Evolutionary conservation across 2,113 vertebrate genomes (phyloP).

Genomic region (Etia nguti): DNA sequence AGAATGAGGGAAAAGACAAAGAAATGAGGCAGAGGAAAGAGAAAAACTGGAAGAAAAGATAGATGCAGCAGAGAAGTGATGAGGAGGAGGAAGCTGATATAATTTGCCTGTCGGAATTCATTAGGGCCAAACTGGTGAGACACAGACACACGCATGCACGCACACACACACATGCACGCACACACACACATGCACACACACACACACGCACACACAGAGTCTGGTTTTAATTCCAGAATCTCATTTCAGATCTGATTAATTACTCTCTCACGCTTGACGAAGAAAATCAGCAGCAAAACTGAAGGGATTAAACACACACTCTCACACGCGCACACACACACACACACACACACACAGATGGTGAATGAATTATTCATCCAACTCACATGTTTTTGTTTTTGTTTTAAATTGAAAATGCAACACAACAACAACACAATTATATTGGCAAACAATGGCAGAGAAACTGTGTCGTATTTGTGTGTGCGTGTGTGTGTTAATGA

Average conservation of each 20-base stretch:
- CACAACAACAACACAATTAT: constrained; percentile 28
- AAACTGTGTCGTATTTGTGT: neutral
- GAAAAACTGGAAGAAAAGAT: neutral
- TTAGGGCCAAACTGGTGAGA: constrained; percentile 31
- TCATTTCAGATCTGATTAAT: constrained; percentile 70
- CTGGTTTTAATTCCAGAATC: constrained; percentile 63
- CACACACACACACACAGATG: neutral
- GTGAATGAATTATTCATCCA: constrained; percentile 48
- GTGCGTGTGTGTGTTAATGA: neutral
- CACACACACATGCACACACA: neutral
- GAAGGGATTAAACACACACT: constrained; percentile 45
- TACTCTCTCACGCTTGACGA: constrained; percentile 66
- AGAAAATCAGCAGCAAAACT: constrained; percentile 64
- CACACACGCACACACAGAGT: neutral
- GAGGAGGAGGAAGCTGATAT: constrained; percentile 52
- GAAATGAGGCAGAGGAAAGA: neutral
- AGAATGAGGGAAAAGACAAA: neutral
- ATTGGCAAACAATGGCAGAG: neutral
- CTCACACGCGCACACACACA: neutral
- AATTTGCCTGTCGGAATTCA: constrained; percentile 64
- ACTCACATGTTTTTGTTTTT: constrained; percentile 17
- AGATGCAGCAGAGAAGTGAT: constrained; percentile 11
- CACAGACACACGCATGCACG: neutral
- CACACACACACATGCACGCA: neutral
- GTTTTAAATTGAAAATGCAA: constrained; percentile 34